Conservation (phyloP, 2,113 vertebrate species). For the Osmerus eperlanus region DNA sequence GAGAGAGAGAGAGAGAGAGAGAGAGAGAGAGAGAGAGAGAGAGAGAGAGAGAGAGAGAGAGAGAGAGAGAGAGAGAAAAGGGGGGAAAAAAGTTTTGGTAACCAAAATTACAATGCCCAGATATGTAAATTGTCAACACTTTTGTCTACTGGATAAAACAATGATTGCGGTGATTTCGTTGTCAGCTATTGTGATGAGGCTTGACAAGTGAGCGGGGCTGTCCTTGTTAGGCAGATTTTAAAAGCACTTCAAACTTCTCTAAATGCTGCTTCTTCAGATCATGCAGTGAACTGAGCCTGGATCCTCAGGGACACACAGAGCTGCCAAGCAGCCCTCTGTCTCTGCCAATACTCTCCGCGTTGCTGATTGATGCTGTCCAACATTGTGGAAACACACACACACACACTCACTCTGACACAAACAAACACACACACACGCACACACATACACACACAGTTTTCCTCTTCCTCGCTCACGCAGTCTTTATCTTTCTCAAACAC, state of each 20-base stretch:
- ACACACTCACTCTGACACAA: not conserved
- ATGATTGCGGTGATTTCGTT: too few relatives aligned
- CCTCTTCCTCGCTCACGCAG: not conserved
- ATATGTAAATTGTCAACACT: too few relatives aligned
- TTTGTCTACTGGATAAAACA: too few relatives aligned
- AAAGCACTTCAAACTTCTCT: constrained; percentile 44
- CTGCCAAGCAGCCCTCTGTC: constrained; percentile 40
- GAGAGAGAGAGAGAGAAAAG: too few relatives aligned
- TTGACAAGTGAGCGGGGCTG: not conserved
- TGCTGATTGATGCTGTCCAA: constrained; percentile 48
- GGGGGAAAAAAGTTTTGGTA: too few relatives aligned
- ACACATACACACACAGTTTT: not conserved
- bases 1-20: not conserved
- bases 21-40: not conserved
- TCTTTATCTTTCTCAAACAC: not conserved
- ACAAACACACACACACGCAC: not conserved
- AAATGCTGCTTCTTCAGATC: constrained; percentile 50
- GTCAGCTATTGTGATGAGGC: not conserved
- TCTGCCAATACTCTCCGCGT: constrained; percentile 24
- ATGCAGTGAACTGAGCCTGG: constrained; percentile 31
- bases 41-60: too few relatives aligned
- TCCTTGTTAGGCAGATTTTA: constrained; percentile 46
- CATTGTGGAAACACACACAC: constrained; percentile 24
- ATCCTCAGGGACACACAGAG: constrained; percentile 41
- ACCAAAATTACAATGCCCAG: too few relatives aligned